Conservation (phyloP, 2,797 vertebrate species). For the Myotis pilosus region DNA sequence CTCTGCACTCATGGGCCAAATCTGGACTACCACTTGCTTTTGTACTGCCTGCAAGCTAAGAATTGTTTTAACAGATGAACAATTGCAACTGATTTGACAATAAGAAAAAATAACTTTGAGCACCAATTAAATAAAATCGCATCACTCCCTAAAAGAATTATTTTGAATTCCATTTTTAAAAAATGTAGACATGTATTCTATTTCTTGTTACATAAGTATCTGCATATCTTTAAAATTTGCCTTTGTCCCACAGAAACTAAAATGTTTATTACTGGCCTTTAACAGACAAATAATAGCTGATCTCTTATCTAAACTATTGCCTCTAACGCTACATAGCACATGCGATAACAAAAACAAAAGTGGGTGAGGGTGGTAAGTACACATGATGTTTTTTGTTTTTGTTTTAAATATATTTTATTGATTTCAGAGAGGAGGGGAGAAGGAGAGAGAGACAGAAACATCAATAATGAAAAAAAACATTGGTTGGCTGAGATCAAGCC, state of each 20-base stretch:
- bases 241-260: not conserved
- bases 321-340: not conserved
- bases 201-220: not conserved
- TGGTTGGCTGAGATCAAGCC: too few relatives aligned
- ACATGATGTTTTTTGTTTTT: not conserved
- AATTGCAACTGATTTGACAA: not conserved
- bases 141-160: not conserved
- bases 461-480: too few relatives aligned
- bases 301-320: not conserved
- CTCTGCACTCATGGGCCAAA: not conserved
- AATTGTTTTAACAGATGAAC: not conserved
- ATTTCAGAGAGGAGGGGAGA: too few relatives aligned
- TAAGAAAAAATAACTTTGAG: not conserved
- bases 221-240: not conserved
- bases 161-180: not conserved
- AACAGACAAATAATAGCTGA: not conserved
- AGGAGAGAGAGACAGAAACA: too few relatives aligned
- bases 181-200: not conserved
- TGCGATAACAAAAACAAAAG: not conserved
- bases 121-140: not conserved
- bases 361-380: not conserved
- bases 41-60: not conserved
- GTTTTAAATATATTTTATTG: too few relatives aligned
- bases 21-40: not conserved
- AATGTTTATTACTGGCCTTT: not conserved